phyloP scores from a whole-genome alignment of 2,888 invertebrate species.

The Tolmerus cingulatus region DNA sequence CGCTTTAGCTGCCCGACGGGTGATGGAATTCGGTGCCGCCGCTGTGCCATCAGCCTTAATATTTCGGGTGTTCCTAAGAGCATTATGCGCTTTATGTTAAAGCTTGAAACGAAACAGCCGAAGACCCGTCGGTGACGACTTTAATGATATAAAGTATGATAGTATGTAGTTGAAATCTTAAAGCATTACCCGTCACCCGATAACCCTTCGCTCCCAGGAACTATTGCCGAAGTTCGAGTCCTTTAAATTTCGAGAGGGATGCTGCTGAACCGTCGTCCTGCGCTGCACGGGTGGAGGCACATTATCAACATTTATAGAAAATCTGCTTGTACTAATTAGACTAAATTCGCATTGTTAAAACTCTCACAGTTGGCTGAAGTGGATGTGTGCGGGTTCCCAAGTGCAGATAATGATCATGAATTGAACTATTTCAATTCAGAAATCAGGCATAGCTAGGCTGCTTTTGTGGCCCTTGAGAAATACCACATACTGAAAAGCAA shows the following conservation, averaged over 20 bases:
- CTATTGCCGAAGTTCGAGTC: not conserved
- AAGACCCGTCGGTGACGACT: not conserved
- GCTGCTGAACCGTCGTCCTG: not conserved
- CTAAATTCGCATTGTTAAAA: slow-evolving; percentile 43
- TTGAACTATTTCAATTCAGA: not conserved
- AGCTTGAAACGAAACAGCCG: not conserved
- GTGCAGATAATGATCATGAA: not conserved
- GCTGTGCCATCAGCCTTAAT: not conserved
- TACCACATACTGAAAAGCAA: not conserved
- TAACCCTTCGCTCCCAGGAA: not conserved
- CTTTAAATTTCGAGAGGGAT: not conserved
- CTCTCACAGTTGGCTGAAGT: not conserved
- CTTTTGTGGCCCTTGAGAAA: not conserved
- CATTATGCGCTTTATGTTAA: not conserved
- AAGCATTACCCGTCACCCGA: not conserved
- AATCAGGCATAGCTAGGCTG: not conserved
- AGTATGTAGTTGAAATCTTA: not conserved
- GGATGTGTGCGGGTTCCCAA: not conserved
- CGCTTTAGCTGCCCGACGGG: not conserved
- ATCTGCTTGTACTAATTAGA: slow-evolving; percentile 43
- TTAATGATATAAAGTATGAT: not conserved
- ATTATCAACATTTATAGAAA: not conserved
- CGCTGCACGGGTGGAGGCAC: not conserved
- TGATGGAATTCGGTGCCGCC: not conserved
- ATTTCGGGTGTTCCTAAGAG: not conserved